Percentiles rank a stretch among this genome's conserved stretches.
phyloP scores from a whole-genome alignment of 2,797 vertebrate genomes.

The Tenualosa thibaudeaui region DNA sequence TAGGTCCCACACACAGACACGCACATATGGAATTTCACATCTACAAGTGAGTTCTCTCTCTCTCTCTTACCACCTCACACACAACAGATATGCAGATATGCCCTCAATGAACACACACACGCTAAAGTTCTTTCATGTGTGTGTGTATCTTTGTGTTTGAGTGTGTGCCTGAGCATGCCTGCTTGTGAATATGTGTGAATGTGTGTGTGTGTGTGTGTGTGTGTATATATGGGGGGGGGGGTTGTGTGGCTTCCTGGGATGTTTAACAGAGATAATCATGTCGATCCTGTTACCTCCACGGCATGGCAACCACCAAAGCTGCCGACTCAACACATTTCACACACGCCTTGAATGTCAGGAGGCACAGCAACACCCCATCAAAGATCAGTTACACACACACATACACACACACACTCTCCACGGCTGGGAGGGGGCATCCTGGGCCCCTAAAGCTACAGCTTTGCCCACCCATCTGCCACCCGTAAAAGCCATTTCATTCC shows the following conservation, averaged over 20 bases:
- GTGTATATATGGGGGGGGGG: neutral
- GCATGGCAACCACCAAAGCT: neutral
- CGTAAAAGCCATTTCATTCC: neutral
- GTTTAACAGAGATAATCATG: neutral
- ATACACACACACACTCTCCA: neutral
- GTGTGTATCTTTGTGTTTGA: no score
- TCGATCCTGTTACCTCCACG: neutral
- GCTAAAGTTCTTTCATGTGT: no score
- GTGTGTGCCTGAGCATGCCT: no score
- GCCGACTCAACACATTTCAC: neutral
- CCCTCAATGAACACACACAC: neutral
- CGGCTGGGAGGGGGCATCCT: neutral
- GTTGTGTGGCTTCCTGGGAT: neutral
- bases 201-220: neutral
- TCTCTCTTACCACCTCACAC: neutral
- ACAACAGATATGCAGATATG: no score
- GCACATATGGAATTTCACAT: neutral
- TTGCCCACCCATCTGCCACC: neutral
- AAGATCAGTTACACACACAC: neutral
- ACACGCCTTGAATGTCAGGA: neutral
- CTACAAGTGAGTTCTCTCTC: neutral
- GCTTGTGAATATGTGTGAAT: no score
- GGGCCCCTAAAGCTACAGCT: neutral
- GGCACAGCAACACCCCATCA: constrained; percentile 27
- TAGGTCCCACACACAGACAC: neutral